A percentile compares a stretch with the other conserved stretches of the same genome.
Evolutionary conservation across 2,888 invertebrate genomes (phyloP).

Genomic region (Carcina quercana): DNA sequence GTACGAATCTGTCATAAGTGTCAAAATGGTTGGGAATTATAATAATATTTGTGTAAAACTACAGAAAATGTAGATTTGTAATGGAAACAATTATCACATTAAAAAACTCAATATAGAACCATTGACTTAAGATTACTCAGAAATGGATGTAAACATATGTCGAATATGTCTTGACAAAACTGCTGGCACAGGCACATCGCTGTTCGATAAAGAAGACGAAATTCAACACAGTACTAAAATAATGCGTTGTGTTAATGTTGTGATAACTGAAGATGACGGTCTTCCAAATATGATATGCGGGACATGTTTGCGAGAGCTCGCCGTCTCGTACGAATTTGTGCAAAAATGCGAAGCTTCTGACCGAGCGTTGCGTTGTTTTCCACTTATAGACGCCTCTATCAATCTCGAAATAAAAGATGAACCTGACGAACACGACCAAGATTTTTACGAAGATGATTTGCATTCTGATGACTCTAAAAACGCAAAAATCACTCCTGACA

Average conservation of each 20-base stretch:
- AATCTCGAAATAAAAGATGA: conserved; percentile 14
- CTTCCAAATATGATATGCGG: conserved; percentile 48
- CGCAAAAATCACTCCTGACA: conserved; percentile 1
- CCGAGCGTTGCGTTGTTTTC: conserved; percentile 40
- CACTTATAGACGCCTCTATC: too few species aligned
- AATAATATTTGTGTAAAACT: too few species aligned
- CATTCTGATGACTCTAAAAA: conserved; percentile 15
- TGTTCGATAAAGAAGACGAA: conserved; percentile 43
- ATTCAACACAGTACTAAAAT: conserved; percentile 45
- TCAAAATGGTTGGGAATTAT: too few species aligned
- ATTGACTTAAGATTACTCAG: too few species aligned
- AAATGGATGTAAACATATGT: conserved; percentile 36
- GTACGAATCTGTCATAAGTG: too few species aligned
- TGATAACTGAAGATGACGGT: conserved; percentile 46
- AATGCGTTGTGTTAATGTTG: conserved; percentile 44
- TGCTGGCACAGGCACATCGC: conserved; percentile 37
- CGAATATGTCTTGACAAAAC: conserved; percentile 50
- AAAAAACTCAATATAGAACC: too few species aligned
- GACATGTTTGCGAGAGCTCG: conserved; percentile 43
- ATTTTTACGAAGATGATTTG: conserved; percentile 15
- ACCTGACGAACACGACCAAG: conserved; percentile 2
- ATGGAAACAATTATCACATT: too few species aligned
- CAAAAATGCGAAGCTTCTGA: conserved; percentile 52
- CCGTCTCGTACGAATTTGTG: conserved; percentile 43
- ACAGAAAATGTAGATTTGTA: too few species aligned